These are phyloP conservation scores for Rhagophthalmus giganteus DNA, from an alignment of 2,888 invertebrate genomes.

Conservation along the genomic window DNA sequence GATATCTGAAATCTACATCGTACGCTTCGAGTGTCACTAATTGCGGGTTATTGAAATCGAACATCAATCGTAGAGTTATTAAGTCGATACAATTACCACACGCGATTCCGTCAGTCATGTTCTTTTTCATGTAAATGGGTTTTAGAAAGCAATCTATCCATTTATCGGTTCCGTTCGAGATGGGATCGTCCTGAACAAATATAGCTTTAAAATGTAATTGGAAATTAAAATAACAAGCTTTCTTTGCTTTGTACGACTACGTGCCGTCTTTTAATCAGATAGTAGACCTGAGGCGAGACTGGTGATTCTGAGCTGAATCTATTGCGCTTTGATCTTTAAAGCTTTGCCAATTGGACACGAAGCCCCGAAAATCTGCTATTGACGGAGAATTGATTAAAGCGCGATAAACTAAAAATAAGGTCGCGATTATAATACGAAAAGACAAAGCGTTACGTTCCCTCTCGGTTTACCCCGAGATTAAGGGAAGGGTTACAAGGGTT, in stretches of 20 bases:
- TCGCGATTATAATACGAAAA: neutral
- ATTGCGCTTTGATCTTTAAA: constrained; percentile 45
- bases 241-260: constrained; percentile 40
- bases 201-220: constrained; percentile 40
- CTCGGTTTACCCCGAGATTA: constrained; percentile 7
- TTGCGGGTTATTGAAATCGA: constrained; percentile 15
- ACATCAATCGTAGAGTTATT: constrained; percentile 24
- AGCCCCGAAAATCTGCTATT: constrained; percentile 41
- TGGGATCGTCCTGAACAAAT: constrained; percentile 28
- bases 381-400: constrained; percentile 49
- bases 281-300: constrained; percentile 42
- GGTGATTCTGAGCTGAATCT: constrained; percentile 38
- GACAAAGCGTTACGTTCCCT: constrained; percentile 1
- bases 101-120: constrained; percentile 31
- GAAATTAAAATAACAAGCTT: constrained; percentile 46
- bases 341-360: constrained; percentile 41
- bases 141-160: constrained; percentile 24
- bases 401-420: constrained; percentile 34
- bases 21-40: constrained; percentile 7
- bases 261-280: constrained; percentile 40
- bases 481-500: constrained; percentile 10
- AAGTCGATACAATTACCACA: constrained; percentile 30
- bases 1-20: constrained; percentile 6
- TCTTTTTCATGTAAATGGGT: constrained; percentile 33
- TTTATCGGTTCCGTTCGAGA: constrained; percentile 19